A percentile compares a stretch with the other conserved stretches of the same genome.
Evolutionary conservation across 2,888 invertebrate species (phyloP).

Genomic region (Agonopterix arenella): DNA sequence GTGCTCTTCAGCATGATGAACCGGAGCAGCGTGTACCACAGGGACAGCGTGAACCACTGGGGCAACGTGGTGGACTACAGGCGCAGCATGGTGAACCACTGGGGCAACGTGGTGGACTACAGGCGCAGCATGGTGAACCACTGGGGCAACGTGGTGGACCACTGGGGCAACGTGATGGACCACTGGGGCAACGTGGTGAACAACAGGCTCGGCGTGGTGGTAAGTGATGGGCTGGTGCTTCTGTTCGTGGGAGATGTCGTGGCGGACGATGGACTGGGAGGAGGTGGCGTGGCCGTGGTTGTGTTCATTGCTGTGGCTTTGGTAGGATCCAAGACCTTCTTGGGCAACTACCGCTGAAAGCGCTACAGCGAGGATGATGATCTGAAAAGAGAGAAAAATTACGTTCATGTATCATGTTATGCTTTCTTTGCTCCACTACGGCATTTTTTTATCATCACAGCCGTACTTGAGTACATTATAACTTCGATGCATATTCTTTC

Average conservation of each 20-base stretch:
- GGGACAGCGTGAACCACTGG: not conserved
- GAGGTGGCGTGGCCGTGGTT: slow-evolving; percentile 20
- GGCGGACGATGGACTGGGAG: slow-evolving; percentile 16
- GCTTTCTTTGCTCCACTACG: no score
- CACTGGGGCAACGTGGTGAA: slow-evolving; percentile 6
- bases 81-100: no score
- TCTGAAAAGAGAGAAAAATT: slow-evolving; percentile 5
- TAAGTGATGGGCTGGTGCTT: slow-evolving; percentile 4
- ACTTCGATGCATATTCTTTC: no score
- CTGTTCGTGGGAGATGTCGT: slow-evolving; percentile 8
- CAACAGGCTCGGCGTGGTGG: not conserved
- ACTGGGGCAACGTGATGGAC: slow-evolving; percentile 13
- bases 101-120: slow-evolving; percentile 11
- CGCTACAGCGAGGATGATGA: slow-evolving; percentile 20
- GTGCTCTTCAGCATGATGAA: slow-evolving; percentile 23
- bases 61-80: slow-evolving; percentile 1
- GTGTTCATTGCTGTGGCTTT: slow-evolving; percentile 8
- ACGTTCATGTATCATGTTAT: no score
- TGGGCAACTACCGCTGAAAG: slow-evolving; percentile 29
- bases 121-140: slow-evolving; percentile 10
- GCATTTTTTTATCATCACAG: no score
- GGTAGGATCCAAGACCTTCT: slow-evolving; percentile 12
- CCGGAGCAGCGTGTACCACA: not conserved
- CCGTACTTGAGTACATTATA: no score
- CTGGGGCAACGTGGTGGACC: slow-evolving; percentile 8